Percentiles rank a stretch among this genome's conserved stretches.
phyloP scores from a whole-genome alignment of 2,888 invertebrate genomes.

The Stenodema calcarata region DNA sequence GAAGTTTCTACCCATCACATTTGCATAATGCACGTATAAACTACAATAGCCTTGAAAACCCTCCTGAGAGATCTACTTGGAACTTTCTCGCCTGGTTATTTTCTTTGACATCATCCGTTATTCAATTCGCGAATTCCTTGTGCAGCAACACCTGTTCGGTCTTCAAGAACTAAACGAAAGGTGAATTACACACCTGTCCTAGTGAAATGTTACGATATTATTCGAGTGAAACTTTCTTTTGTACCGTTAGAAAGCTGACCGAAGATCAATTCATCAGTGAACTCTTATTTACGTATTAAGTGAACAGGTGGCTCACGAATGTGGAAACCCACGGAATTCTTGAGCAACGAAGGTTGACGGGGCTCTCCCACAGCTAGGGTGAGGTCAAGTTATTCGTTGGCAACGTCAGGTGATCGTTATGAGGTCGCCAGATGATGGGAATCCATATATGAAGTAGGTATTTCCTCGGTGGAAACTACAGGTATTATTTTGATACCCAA shows the following conservation, averaged over 20 bases:
- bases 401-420: background rate
- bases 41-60: background rate
- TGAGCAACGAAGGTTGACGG: background rate
- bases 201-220: background rate
- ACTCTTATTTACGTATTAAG: background rate
- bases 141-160: too few species aligned
- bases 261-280: background rate
- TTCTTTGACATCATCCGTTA: conserved; percentile 9
- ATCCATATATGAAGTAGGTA: too few species aligned
- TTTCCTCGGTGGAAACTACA: too few species aligned
- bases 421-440: too few species aligned
- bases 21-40: background rate
- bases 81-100: background rate
- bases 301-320: conserved; percentile 16
- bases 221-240: too few species aligned
- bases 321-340: conserved; percentile 21
- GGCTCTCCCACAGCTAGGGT: background rate
- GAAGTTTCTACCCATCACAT: background rate
- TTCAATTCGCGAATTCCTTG: background rate
- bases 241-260: too few species aligned
- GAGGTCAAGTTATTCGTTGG: background rate
- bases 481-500: too few species aligned
- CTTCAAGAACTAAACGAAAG: too few species aligned
- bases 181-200: background rate
- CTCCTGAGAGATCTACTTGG: background rate